Evolutionary conservation across 2,113 vertebrate genomes (phyloP).

Genomic region (Formicarius rufipectus): DNA sequence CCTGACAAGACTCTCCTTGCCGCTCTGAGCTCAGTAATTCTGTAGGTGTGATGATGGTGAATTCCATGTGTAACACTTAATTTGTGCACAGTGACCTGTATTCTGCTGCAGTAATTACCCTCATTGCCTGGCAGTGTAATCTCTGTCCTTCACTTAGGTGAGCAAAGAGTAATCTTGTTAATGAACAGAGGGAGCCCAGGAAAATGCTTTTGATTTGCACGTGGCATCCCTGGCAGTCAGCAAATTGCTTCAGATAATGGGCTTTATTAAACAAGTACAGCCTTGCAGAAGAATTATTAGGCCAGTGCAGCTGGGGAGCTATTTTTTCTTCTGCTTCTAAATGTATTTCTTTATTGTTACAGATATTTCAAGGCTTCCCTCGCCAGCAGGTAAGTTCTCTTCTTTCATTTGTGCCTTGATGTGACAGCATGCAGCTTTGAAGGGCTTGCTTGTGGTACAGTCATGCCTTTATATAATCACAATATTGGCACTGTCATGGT

Average conservation of each 20-base stretch:
- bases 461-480: background rate
- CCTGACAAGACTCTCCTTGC: background rate
- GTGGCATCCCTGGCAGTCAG: background rate
- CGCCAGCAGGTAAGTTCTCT: slow-evolving; percentile 83
- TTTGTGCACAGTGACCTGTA: background rate
- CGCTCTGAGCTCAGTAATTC: background rate
- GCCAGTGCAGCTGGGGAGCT: background rate
- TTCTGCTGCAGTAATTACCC: background rate
- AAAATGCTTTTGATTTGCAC: background rate
- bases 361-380: slow-evolving; percentile 88
- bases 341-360: slow-evolving; percentile 68
- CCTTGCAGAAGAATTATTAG: background rate
- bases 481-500: background rate
- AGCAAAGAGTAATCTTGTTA: background rate
- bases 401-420: background rate
- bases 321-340: background rate
- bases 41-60: background rate
- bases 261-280: background rate
- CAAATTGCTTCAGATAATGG: background rate
- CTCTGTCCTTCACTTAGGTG: background rate
- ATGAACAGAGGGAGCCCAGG: slow-evolving; percentile 1
- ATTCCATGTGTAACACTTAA: background rate
- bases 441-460: background rate
- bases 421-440: background rate
- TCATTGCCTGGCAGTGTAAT: background rate